phyloP scores from a whole-genome alignment of 2,888 invertebrate species.

The Rapana venosa region DNA sequence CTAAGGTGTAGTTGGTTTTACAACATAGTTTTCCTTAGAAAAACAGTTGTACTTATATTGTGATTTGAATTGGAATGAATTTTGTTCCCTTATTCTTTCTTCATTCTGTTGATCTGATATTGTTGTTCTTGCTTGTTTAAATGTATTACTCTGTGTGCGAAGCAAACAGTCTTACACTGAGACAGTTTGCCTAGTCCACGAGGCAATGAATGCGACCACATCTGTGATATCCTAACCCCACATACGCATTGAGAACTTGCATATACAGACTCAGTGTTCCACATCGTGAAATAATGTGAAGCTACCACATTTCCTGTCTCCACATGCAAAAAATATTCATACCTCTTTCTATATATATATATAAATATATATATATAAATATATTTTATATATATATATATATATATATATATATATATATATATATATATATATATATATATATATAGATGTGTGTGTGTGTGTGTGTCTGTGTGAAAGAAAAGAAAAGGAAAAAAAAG shows the following conservation, averaged over 20 bases:
- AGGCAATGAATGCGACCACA: neutral
- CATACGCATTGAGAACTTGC: constrained; percentile 4
- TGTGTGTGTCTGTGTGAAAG: no score
- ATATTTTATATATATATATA: no score
- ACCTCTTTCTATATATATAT: no score
- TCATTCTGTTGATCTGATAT: constrained; percentile 15
- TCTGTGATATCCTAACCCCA: constrained; percentile 6
- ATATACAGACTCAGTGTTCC: neutral
- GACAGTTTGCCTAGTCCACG: neutral
- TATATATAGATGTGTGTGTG: no score
- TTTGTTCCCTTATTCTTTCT: neutral
- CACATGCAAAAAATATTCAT: no score
- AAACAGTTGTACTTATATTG: no score
- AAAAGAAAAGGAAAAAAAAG: no score
- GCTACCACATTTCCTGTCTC: no score
- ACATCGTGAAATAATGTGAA: no score
- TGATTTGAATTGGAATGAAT: neutral
- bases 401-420: no score
- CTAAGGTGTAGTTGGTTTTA: neutral
- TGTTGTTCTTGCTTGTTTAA: neutral
- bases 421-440: no score
- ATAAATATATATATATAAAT: no score
- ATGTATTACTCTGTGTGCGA: neutral
- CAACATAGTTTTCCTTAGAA: neutral
- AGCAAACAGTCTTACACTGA: neutral